Evolutionary conservation across 2,797 vertebrate genomes (phyloP), one percentile per base, ranked within the genome.

Genomic region (Cyclopterus lumpus): DNA sequence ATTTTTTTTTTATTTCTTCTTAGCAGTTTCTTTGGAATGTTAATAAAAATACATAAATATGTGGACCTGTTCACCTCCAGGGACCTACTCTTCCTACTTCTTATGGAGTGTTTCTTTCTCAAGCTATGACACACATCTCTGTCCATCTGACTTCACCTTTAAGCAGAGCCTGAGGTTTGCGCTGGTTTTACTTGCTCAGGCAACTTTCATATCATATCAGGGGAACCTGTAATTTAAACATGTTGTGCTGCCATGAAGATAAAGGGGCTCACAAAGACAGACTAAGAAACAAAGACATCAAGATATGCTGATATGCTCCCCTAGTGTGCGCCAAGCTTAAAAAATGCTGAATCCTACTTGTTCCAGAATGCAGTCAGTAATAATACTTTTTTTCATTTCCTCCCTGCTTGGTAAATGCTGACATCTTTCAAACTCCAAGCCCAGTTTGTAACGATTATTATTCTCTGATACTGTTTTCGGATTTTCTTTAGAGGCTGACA

Each of bases 141-240:
- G 75, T 64, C 60, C 75, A 64, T 82, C 67, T 68, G 67, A 82
- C 78, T 81, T 76, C 65, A 71, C 26, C 72, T 79, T 71, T 10
- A 38, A 82, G 64, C 55, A n/a, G 53, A 77, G 53, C 36, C 38
- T 3, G 53, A 72, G 65, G 58, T 77, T 67, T 62, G 61, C 4
- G 42, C 65, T 60, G 24, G 34, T 22, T 60, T 40, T 32, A 18
- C 61, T 38, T 36, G 18, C 55, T 68, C 44, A 6, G 65, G 12
- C 36, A 48, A 24, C 38, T 44, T 55, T 51, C 32, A 66, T 8
- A 42, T 28, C 20, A 63, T 48, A 38, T 38, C 38, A 28, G 24
- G 51, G 51, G 12, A 28, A 54, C 4, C 24, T 7, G 4, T 54
- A 2, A 2, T 57, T 32, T 18, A 30, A n/a, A n/a, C n/a, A 7